Conservation (phyloP, 1,140 invertebrate genomes). For the Holotrichia oblita region DNA sequence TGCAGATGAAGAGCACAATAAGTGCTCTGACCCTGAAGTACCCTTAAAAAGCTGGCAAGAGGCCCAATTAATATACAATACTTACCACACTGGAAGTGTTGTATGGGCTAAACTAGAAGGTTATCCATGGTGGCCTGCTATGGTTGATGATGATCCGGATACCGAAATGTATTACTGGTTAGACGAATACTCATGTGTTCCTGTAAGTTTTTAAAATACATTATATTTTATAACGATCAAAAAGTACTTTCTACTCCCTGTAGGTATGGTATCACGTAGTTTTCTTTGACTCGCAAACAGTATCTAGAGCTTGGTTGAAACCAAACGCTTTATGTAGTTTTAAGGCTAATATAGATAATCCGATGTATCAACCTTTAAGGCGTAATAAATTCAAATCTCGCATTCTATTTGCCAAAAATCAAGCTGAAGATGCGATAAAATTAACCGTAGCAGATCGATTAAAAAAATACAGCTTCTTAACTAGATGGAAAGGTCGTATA, state of each 20-base stretch:
- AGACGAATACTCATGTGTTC: conserved; percentile 48
- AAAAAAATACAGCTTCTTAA: conserved; percentile 19
- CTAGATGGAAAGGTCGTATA: not conserved
- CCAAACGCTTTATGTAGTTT: not conserved
- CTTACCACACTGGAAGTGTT: conserved; percentile 70
- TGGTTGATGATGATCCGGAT: conserved; percentile 76
- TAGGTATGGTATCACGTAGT: conserved; percentile 6
- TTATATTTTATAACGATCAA: not conserved
- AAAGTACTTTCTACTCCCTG: not conserved
- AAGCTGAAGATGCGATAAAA: not conserved
- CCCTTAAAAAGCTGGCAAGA: conserved; percentile 58
- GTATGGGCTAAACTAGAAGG: conserved; percentile 71
- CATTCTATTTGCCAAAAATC: not conserved
- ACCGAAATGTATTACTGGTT: conserved; percentile 69
- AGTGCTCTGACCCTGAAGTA: conserved; percentile 64
- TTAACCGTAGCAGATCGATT: not conserved
- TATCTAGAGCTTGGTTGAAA: conserved; percentile 19
- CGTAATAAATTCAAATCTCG: not conserved
- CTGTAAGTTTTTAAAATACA: conserved; percentile 13
- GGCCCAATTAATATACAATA: conserved; percentile 67
- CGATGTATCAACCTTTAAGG: not conserved
- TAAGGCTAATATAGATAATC: not conserved
- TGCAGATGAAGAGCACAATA: conserved; percentile 63
- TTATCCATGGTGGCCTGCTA: conserved; percentile 79
- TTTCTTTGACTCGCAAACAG: not conserved